Conservation (phyloP, 2,888 invertebrate species). For the Pseudanteris insignis region DNA sequence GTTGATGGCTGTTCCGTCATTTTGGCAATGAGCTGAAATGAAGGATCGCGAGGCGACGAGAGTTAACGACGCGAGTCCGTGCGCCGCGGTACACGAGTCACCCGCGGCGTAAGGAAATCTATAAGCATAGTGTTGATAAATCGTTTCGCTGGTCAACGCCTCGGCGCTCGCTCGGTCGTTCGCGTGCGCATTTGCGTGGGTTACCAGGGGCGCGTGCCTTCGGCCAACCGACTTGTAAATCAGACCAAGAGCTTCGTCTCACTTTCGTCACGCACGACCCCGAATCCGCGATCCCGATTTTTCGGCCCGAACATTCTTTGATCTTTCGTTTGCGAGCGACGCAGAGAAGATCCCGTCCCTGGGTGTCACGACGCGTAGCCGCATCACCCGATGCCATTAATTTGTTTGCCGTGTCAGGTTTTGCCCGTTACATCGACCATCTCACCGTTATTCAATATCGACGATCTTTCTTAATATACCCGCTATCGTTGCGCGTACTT, state of each 20-base stretch:
- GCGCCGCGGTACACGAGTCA: conserved; percentile 17
- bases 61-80: conserved; percentile 6
- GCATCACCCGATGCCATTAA: not conserved
- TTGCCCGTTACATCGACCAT: not conserved
- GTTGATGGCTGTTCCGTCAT: conserved; percentile 6
- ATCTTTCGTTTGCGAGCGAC: too few species aligned
- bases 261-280: conserved; percentile 11
- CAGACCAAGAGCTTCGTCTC: conserved; percentile 22
- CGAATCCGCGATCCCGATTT: conserved; percentile 5
- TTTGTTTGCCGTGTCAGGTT: not conserved
- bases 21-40: conserved; percentile 5
- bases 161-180: conserved; percentile 21
- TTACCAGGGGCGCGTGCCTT: conserved; percentile 38
- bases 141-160: conserved; percentile 30
- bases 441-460: not conserved
- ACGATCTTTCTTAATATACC: too few species aligned
- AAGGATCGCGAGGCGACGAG: conserved; percentile 4
- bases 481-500: too few species aligned
- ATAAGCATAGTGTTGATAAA: conserved; percentile 42
- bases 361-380: too few species aligned
- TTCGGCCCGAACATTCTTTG: too few species aligned
- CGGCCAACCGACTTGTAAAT: conserved; percentile 40
- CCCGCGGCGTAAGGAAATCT: conserved; percentile 30
- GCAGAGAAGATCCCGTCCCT: too few species aligned
- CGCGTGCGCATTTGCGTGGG: conserved; percentile 42